Percentiles rank a stretch among this genome's conserved stretches.
Conservation (phyloP, 1,140 invertebrate genomes). For the Marisa cornuarietis region DNA sequence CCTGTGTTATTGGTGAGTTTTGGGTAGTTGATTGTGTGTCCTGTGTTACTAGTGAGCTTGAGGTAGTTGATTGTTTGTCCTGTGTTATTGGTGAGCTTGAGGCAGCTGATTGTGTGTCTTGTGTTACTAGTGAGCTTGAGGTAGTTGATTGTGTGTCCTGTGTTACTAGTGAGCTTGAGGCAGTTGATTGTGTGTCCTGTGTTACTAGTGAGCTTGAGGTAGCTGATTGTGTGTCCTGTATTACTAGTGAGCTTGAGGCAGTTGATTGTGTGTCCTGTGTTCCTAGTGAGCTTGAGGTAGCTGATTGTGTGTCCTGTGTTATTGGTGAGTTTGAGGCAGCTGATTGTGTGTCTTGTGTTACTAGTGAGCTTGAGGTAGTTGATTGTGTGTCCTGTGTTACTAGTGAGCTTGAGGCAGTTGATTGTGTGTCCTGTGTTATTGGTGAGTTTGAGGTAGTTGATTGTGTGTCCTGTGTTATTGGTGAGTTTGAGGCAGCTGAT, state of each 20-base stretch:
- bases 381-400: background rate
- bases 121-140: conserved; percentile 39
- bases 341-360: too few relatives aligned
- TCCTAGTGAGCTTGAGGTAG: conserved; percentile 38
- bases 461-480: conserved; percentile 22
- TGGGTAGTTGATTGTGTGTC: too few relatives aligned
- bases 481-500: conserved; percentile 35
- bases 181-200: too few relatives aligned
- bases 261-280: too few relatives aligned
- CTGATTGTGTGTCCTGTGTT: background rate
- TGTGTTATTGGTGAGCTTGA: conserved; percentile 40
- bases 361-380: conserved; percentile 40
- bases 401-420: conserved; percentile 39
- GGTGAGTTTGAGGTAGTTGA: too few relatives aligned
- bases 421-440: background rate
- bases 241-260: conserved; percentile 39
- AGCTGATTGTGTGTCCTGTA: too few relatives aligned
- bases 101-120: too few relatives aligned
- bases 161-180: conserved; percentile 39
- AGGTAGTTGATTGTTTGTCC: too few relatives aligned
- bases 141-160: too few relatives aligned
- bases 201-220: conserved; percentile 39
- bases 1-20: background rate
- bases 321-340: too few relatives aligned
- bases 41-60: conserved; percentile 40